Evolutionary conservation across 2,113 vertebrate species (phyloP), one percentile per base, ranked within the genome.

Genomic region (Lutjanus erythropterus): DNA sequence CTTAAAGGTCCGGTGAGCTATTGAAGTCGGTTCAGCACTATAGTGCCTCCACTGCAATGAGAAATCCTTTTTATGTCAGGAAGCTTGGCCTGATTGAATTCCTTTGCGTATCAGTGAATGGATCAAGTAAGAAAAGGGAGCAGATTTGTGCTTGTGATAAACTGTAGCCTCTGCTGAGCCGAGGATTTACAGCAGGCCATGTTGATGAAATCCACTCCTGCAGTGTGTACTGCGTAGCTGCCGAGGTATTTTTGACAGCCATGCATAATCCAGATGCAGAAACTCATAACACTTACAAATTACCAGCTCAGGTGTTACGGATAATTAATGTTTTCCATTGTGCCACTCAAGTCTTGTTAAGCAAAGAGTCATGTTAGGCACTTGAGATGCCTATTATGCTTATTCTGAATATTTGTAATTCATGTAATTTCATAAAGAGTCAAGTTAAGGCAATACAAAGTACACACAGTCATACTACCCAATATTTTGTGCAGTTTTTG

Each of bases 81-180:
- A 91, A 90, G 91, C 90, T 89, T 52, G 92, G 93, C 88, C 86
- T 94, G 93, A 94, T 95, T 94, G 91, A 94, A 95, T 95, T 95
- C 87, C 91, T 94, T 93, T 89, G 88, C 88, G 86, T 95, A 94
- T 95, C 93, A 92, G 91, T 73, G 91, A 90, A 92, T 92, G 91
- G 94, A 95, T 96, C 93, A 94, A 88, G 91, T 65, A 87, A 93
- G 92, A 94, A 88, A 91, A 82, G 87, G 82, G 78, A 89, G 83
- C 88, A 94, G 93, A 94, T 94, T 92, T 94, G 88, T 86, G 86
- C 90, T 86, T 90, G 85, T 91, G 93, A 95, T 91, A 93, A 94
- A 93, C 91, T 93, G 80, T 88, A 92, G 90, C 90, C 88, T 87
- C 81, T 83, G 80, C 88, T 93, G 93, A 94, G 91, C 91, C 87